A percentile compares a stretch with the other conserved stretches of the same genome.
These are phyloP conservation scores for Brachymystax lenok DNA, from an alignment of 2,797 vertebrate genomes.

Conservation along the genomic window DNA sequence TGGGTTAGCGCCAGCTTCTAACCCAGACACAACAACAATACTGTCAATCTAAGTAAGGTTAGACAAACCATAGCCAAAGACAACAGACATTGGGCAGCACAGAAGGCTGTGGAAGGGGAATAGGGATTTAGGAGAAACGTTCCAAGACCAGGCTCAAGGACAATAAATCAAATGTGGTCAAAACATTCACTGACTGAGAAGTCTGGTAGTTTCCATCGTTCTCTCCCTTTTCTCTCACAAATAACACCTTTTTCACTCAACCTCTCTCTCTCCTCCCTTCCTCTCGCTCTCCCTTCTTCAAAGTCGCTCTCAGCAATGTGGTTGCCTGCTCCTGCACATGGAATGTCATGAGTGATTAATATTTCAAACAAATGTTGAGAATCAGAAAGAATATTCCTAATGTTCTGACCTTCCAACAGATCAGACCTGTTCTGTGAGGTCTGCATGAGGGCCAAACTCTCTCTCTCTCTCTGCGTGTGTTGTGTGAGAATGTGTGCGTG, in stretches of 20 bases:
- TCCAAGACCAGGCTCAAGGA: slow-evolving; percentile 43
- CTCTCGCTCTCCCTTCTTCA: slow-evolving; percentile 14
- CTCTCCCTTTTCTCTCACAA: background rate
- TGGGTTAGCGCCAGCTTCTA: slow-evolving; percentile 37
- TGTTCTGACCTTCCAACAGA: slow-evolving; percentile 17
- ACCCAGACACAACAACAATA: slow-evolving; percentile 58
- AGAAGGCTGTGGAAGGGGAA: slow-evolving; percentile 8
- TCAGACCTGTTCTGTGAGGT: slow-evolving; percentile 5
- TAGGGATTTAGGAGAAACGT: slow-evolving; percentile 6
- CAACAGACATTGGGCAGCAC: slow-evolving; percentile 49
- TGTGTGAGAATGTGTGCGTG: background rate
- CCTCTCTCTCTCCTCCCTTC: background rate
- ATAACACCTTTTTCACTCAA: background rate
- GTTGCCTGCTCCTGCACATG: slow-evolving; percentile 10
- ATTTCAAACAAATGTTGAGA: slow-evolving; percentile 43
- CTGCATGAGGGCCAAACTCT: background rate
- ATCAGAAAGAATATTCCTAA: slow-evolving; percentile 29
- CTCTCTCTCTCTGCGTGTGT: background rate
- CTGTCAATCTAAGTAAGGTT: slow-evolving; percentile 62
- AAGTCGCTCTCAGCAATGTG: slow-evolving; percentile 14
- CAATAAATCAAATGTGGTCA: slow-evolving; percentile 51
- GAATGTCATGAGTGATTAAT: slow-evolving; percentile 25
- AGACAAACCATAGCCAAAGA: slow-evolving; percentile 63
- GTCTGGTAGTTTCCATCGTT: slow-evolving; percentile 39
- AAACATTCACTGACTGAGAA: slow-evolving; percentile 31